Base-by-base conservation (phyloP, 2,113 vertebrate species). In the Pterocles orientalis region DNA sequence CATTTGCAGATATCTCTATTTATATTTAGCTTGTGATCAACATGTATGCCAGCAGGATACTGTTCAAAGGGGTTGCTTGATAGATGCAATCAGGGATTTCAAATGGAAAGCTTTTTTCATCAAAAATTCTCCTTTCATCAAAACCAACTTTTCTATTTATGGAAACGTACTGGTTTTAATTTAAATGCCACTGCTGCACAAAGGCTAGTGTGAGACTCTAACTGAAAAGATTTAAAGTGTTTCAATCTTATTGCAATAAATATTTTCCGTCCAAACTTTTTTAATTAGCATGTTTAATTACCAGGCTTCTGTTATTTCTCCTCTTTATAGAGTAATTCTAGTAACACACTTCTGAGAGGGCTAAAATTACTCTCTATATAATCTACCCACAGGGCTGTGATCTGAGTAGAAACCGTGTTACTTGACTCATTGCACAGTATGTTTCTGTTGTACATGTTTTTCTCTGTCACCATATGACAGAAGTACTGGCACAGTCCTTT, bases 241-340 rank as follows among this genome's bases (percentile, higher is more conserved):
- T 97, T 91, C 88, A 94, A 48, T 91, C 91, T 85, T 76, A 85
- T 29, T 87, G 87, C 78, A 94, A 69, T 91, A 95, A 97, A 91
- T 96, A 94, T 94, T 95, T 96, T 94, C 3, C 1, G 57, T 92
- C 41, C 39, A 51, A 33, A 2, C 75, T 68, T 70, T 92, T 94
- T 69, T 6, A 86, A 84, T 96, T 91, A 79, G 80, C 17, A 18
- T 89, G 41, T 71, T 95, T 89, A 91, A 94, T 85, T 95, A 84
- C 51, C 34, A 94, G 58, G 62, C 50, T 94, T 93, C 86, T 91
- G 87, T 76, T 96, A 80, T 69, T 87, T 84, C 62, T 94, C 31
- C 31, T 93, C 54, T 84, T 94, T 84, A 76, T 65, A 78, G 78
- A 79, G 50, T 54, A 87, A 91, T 82, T 96, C 61, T 65, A 93